These are phyloP conservation scores for Chaetops frenatus DNA, from an alignment of 2,113 vertebrate genomes.

Conservation along the genomic window DNA sequence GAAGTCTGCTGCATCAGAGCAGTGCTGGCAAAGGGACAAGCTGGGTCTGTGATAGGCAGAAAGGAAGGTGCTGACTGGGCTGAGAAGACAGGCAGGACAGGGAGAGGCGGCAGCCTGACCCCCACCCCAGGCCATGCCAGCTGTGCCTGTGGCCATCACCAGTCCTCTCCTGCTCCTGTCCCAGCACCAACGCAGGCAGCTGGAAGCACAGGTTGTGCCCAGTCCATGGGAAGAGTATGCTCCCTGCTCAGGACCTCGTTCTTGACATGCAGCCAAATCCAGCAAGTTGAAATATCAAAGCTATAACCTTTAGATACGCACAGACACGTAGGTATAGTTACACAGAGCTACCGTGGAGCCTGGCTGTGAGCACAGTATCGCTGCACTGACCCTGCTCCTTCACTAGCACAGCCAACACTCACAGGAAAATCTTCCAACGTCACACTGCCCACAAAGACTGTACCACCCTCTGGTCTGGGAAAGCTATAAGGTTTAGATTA, in stretches of 20 bases:
- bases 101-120: not conserved
- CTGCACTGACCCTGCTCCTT: not conserved
- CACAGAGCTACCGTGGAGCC: not conserved
- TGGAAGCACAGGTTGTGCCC: not conserved
- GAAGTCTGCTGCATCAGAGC: not conserved
- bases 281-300: not conserved
- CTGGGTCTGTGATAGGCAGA: not conserved
- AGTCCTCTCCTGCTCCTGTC: not conserved
- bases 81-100: not conserved
- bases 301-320: not conserved
- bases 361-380: fast-evolving
- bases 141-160: not conserved
- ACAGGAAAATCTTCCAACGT: not conserved
- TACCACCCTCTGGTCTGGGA: not conserved
- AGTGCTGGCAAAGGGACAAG: not conserved
- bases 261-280: not conserved
- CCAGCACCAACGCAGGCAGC: not conserved
- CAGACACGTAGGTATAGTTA: fast-evolving
- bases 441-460: not conserved
- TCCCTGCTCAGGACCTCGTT: not conserved
- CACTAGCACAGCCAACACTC: not conserved
- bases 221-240: not conserved
- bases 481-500: not conserved
- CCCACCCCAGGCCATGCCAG: not conserved
- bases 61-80: not conserved